Evolutionary conservation across 1,140 invertebrate species (phyloP), one percentile per base, ranked within the genome.

Genomic region (Onthophagus taurus): DNA sequence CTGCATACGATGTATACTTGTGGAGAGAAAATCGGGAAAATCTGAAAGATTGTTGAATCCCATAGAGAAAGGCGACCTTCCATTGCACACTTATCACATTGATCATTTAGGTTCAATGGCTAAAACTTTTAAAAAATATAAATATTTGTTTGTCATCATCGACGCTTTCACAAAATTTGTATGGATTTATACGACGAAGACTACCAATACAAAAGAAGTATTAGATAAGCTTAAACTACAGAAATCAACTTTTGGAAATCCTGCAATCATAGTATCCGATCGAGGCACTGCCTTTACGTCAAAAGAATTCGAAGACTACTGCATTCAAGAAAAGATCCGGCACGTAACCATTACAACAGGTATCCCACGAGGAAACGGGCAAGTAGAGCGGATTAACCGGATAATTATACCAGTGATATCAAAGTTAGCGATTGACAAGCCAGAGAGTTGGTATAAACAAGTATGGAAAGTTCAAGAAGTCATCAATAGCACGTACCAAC

Each of bases 51-150:
- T 36, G 6, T 31, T 63, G 31, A 43, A 62, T 38, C 50, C 12
- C 29, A 55, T 58, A 17, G 52, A 52, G 20, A 55, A 58, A 31
- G 56, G 51, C 6, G 29, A 41, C 14, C 21, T 45, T 23, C 61
- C 55, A 14, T 60, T 64, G 45, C n/a, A 44, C 5, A 55, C 47
- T 0, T 12, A 58, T 7, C 59, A 60, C 42, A 49, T 61, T n/a
- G 57, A 62, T 31, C 59, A 62, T 51, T 48, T 53, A 16, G 57
- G 56, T 3, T 56, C 59, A 23, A 12, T 52, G 20, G 42, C 44
- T 21, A 50, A 47, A 37, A 37, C 42, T 0, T 7, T 7, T 3
- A 34, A 21, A 4, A 21, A 26, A 8, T 37, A 54, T 8, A 45
- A 39, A 47, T 51, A 56, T 38, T 35, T 59, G 19, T 51, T 58